Conservation (phyloP, 2,888 invertebrate species). For the Phanerotoma sp. region DNA sequence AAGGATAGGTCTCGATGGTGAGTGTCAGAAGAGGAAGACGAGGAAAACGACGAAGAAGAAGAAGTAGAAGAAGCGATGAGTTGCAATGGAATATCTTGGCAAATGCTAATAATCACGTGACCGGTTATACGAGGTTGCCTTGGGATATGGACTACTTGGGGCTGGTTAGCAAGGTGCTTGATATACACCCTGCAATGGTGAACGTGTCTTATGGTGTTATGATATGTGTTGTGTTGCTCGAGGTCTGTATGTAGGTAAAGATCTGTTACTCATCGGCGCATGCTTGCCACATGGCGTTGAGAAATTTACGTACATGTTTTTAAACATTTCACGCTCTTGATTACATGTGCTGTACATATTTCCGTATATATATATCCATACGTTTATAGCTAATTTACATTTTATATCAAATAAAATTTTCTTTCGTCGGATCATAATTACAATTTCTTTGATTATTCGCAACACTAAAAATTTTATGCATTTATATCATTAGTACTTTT, state of each 20-base stretch:
- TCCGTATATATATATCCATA: conserved; percentile 1
- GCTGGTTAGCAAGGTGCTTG: conserved; percentile 22
- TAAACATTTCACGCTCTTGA: not conserved
- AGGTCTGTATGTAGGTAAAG: conserved; percentile 1
- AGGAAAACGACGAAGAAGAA: too few species aligned
- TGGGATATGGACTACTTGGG: not conserved
- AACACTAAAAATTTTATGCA: too few species aligned
- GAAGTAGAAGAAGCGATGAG: conserved; percentile 21
- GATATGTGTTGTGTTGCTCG: conserved; percentile 9
- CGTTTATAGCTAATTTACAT: conserved; percentile 20
- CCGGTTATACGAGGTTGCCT: conserved; percentile 14
- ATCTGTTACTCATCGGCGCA: conserved; percentile 10
- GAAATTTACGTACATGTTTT: not conserved
- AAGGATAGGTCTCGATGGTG: conserved; percentile 29
- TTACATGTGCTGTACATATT: not conserved
- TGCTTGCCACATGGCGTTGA: conserved; percentile 34
- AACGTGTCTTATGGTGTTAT: conserved; percentile 25
- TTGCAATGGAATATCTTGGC: conserved; percentile 20
- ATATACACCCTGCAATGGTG: conserved; percentile 23
- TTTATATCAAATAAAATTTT: too few species aligned
- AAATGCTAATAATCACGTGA: conserved; percentile 35
- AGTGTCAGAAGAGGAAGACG: not conserved
- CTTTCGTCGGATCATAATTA: too few species aligned
- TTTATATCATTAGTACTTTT: too few species aligned
- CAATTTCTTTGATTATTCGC: too few species aligned